Conservation (phyloP, 2,113 vertebrate species). For the Atlantisia rogersi region DNA sequence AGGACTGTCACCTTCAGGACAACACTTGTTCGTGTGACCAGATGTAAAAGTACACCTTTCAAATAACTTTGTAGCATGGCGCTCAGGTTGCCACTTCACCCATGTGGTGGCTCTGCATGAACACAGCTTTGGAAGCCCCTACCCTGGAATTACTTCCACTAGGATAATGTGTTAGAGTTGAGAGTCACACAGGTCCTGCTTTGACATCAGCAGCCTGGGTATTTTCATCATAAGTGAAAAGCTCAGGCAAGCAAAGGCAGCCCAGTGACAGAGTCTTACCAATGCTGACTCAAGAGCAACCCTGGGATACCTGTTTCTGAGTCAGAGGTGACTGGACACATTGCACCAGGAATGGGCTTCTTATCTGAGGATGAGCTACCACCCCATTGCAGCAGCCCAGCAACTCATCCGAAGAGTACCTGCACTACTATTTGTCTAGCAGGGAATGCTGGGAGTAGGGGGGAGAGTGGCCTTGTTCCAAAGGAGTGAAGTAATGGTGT, state of each 20-base stretch:
- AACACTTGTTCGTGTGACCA: neutral
- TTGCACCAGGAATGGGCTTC: neutral
- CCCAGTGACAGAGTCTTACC: neutral
- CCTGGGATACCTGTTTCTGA: constrained; percentile 13
- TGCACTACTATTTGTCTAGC: constrained; percentile 2
- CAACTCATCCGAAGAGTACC: constrained; percentile 47
- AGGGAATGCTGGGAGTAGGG: neutral
- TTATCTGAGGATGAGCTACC: constrained; percentile 2
- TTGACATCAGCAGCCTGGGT: neutral
- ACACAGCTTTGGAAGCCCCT: neutral
- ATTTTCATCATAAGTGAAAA: neutral
- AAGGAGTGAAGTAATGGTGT: constrained; percentile 23
- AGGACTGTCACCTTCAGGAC: neutral
- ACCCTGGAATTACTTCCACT: neutral
- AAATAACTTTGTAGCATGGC: neutral
- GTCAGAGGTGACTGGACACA: neutral
- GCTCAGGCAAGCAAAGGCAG: neutral
- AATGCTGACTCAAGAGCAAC: neutral
- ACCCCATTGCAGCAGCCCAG: neutral
- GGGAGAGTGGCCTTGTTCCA: neutral
- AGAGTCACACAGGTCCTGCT: neutral
- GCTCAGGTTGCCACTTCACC: neutral
- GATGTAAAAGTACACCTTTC: neutral
- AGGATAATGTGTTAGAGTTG: neutral
- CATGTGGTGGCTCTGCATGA: neutral